phyloP scores from a whole-genome alignment of 1,140 invertebrate species.

The Delia radicum region DNA sequence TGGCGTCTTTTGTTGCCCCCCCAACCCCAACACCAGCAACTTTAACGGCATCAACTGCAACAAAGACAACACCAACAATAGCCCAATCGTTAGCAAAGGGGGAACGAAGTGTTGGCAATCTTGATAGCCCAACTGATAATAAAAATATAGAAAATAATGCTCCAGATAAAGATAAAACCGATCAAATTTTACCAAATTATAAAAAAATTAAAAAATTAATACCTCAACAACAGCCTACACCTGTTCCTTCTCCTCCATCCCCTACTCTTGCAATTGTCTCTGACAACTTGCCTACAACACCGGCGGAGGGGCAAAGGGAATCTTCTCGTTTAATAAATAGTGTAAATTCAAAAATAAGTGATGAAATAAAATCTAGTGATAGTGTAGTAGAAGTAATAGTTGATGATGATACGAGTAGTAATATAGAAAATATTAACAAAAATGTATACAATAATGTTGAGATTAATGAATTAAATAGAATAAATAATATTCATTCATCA shows the following conservation, averaged over 20 bases:
- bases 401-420: not conserved
- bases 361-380: slow-evolving; percentile 5
- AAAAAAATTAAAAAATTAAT: slow-evolving; percentile 26
- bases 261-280: not conserved
- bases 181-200: slow-evolving; percentile 27
- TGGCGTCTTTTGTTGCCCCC: not conserved
- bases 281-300: not conserved
- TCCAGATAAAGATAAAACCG: not conserved
- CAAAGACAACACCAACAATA: not conserved
- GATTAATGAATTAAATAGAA: not conserved
- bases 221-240: not conserved
- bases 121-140: not conserved
- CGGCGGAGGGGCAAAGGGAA: not conserved
- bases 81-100: too few relatives aligned
- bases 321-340: not conserved
- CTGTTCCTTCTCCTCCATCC: not conserved
- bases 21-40: not conserved
- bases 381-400: not conserved
- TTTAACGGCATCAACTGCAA: not conserved
- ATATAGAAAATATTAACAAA: slow-evolving; percentile 2
- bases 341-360: not conserved
- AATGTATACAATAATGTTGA: not conserved
- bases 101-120: too few relatives aligned
- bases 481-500: not conserved
- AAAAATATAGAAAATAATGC: not conserved